These are phyloP conservation scores for Menidia beryllina DNA, from an alignment of 2,113 vertebrate species.

Conservation along the genomic window DNA sequence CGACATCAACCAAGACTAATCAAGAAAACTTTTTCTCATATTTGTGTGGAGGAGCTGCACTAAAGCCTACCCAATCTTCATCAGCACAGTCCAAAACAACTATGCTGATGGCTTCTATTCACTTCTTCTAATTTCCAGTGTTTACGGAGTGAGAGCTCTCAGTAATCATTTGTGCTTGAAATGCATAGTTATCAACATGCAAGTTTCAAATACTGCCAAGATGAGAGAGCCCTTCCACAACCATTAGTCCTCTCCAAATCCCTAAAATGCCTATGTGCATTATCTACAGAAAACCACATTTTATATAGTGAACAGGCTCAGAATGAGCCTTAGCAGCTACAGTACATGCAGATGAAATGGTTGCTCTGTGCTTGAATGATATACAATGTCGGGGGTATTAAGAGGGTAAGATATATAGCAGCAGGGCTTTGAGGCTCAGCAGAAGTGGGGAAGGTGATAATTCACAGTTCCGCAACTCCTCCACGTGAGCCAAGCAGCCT, in stretches of 20 bases:
- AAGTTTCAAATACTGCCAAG: not conserved
- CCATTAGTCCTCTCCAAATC: not conserved
- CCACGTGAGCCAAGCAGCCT: slow-evolving; percentile 25
- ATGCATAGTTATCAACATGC: no score
- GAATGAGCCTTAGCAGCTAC: slow-evolving; percentile 15
- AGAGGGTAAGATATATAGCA: slow-evolving; percentile 46
- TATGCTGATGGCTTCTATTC: slow-evolving; percentile 6
- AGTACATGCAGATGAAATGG: slow-evolving; percentile 18
- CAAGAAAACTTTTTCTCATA: not conserved
- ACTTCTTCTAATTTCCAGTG: not conserved
- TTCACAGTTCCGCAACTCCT: slow-evolving; percentile 48
- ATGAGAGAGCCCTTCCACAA: not conserved
- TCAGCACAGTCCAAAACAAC: not conserved
- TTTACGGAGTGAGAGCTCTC: not conserved
- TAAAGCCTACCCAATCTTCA: not conserved
- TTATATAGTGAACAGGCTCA: slow-evolving; percentile 1
- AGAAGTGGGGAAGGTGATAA: slow-evolving; percentile 42
- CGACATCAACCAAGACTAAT: not conserved
- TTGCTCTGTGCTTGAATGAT: slow-evolving; percentile 11
- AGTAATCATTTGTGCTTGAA: not conserved
- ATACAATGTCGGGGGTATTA: slow-evolving; percentile 13
- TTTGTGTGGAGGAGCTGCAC: not conserved
- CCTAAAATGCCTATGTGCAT: not conserved
- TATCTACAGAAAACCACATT: no score
- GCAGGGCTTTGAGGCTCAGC: slow-evolving; percentile 34